Conservation (phyloP, 2,113 vertebrate genomes). For the Anoplopoma fimbria region DNA sequence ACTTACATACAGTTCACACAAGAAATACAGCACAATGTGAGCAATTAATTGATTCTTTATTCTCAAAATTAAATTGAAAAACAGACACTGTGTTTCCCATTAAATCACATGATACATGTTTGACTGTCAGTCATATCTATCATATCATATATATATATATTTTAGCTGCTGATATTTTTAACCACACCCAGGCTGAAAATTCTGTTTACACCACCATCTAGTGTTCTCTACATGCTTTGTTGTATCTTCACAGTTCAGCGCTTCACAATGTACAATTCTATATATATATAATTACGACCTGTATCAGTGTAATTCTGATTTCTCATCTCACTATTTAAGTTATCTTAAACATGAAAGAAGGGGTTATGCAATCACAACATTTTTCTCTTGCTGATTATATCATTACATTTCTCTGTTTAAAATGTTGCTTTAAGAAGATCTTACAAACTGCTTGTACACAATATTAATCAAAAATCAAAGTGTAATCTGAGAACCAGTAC, state of each 20-base stretch:
- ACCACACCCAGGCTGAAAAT: no score
- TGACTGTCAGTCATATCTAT: not conserved
- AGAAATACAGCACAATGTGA: not conserved
- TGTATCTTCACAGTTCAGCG: no score
- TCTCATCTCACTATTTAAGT: not conserved
- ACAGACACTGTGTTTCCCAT: slow-evolving; percentile 19
- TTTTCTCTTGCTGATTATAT: not conserved
- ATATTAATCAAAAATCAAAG: slow-evolving; percentile 31
- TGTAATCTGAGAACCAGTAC: not conserved
- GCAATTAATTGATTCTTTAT: slow-evolving; percentile 57
- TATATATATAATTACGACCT: not conserved
- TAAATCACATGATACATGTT: slow-evolving; percentile 16
- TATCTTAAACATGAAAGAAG: not conserved
- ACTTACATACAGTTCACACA: not conserved
- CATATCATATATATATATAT: no score
- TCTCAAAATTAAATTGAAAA: slow-evolving; percentile 39
- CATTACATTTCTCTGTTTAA: slow-evolving; percentile 9
- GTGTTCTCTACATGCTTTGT: no score
- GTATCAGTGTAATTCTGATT: not conserved
- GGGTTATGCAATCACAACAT: not conserved
- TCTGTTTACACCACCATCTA: no score
- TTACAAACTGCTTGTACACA: slow-evolving; percentile 24
- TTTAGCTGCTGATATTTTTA: no score
- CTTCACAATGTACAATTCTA: no score
- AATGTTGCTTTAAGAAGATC: slow-evolving; percentile 27